Percentiles rank a stretch among this genome's conserved stretches.
Evolutionary conservation across 2,797 vertebrate genomes (phyloP).

Genomic region (Argyrosomus regius): DNA sequence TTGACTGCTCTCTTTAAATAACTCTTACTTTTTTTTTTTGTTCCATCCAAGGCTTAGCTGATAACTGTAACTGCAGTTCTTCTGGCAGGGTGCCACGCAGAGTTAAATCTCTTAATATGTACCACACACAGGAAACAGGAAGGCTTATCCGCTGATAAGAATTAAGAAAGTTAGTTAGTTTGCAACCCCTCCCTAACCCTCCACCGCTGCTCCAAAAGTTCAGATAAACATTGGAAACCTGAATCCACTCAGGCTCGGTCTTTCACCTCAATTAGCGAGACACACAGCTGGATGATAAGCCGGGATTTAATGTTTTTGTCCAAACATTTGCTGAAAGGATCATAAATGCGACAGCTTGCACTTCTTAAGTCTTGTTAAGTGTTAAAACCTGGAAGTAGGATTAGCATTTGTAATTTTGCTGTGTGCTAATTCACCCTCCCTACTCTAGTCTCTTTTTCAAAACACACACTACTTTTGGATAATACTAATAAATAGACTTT

Average conservation of each 20-base stretch:
- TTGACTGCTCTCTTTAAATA: constrained; percentile 44
- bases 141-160: constrained; percentile 70
- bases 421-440: constrained; percentile 5
- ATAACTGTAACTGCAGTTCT: constrained; percentile 51
- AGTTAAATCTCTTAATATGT: constrained; percentile 70
- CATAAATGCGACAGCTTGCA: constrained; percentile 21
- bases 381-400: constrained; percentile 14
- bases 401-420: constrained; percentile 16
- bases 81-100: constrained; percentile 47
- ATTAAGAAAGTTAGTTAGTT: constrained; percentile 63
- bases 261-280: constrained; percentile 62
- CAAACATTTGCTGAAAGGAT: constrained; percentile 13
- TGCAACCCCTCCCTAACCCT: constrained; percentile 38
- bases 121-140: constrained; percentile 71
- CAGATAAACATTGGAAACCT: constrained; percentile 55
- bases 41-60: neutral
- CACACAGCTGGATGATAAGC: constrained; percentile 28
- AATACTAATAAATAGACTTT: neutral
- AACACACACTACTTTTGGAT: constrained; percentile 10
- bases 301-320: constrained; percentile 48
- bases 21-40: constrained; percentile 12
- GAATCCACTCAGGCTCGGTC: constrained; percentile 29
- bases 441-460: neutral
- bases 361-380: constrained; percentile 19
- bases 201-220: constrained; percentile 29